A percentile compares a stretch with the other conserved stretches of the same genome.
phyloP scores from a whole-genome alignment of 2,888 invertebrate species.

The Campaea margaritaria region DNA sequence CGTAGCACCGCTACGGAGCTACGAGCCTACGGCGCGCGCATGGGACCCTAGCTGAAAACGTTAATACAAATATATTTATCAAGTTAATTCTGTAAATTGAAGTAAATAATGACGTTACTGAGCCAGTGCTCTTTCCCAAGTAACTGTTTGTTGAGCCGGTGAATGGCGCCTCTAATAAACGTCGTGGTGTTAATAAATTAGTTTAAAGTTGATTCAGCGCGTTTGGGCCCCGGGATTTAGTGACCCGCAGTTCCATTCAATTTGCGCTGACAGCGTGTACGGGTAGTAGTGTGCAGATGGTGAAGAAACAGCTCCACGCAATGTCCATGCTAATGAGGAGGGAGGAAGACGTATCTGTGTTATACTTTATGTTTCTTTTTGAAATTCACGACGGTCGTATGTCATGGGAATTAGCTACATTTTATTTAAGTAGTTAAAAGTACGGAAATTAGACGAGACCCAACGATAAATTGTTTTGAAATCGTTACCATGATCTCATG shows the following conservation, averaged over 20 bases:
- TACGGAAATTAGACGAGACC: no score
- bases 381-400: no score
- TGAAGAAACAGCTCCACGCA: not conserved
- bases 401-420: no score
- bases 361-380: no score
- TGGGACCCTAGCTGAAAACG: conserved; percentile 67
- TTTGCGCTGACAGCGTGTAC: conserved; percentile 48
- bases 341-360: not conserved
- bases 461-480: no score
- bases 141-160: conserved; percentile 65
- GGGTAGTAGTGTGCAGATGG: conserved; percentile 8
- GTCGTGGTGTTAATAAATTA: conserved; percentile 70
- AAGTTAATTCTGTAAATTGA: conserved; percentile 81
- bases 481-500: no score
- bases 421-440: no score
- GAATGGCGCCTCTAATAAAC: conserved; percentile 67
- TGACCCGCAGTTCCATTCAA: conserved; percentile 50
- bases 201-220: conserved; percentile 65
- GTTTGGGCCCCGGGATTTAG: conserved; percentile 45
- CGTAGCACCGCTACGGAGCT: conserved; percentile 52
- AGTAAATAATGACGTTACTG: conserved; percentile 80
- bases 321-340: not conserved
- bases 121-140: conserved; percentile 61
- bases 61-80: conserved; percentile 83
- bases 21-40: conserved; percentile 79